Evolutionary conservation across 1,140 invertebrate genomes (phyloP).

Genomic region (Diuraphis noxia): DNA sequence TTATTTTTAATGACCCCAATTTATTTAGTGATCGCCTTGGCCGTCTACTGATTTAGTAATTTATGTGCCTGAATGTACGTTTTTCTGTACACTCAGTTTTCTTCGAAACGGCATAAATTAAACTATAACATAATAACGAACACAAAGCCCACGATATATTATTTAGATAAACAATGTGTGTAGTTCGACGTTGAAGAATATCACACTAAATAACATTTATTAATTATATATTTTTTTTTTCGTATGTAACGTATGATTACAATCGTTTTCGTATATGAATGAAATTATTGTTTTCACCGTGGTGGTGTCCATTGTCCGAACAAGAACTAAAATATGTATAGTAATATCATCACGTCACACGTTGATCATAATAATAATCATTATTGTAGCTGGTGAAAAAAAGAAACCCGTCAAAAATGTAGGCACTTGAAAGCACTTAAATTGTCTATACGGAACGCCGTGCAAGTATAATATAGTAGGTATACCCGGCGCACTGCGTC

Average conservation of each 20-base stretch:
- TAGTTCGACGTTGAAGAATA: neutral
- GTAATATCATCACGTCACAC: neutral
- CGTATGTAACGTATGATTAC: neutral
- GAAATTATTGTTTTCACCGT: neutral
- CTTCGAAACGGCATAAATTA: neutral
- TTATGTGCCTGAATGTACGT: neutral
- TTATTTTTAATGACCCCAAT: slow-evolving; percentile 15
- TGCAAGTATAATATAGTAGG: too few species aligned
- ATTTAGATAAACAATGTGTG: neutral
- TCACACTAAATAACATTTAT: neutral
- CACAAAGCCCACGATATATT: neutral
- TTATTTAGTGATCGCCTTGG: neutral
- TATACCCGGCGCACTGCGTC: neutral
- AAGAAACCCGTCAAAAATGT: neutral
- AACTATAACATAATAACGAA: neutral
- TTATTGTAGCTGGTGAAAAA: neutral
- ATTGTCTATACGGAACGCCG: slow-evolving; percentile 49
- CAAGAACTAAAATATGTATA: neutral
- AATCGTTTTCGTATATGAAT: neutral
- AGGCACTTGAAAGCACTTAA: slow-evolving; percentile 33
- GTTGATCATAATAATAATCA: neutral
- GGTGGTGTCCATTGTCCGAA: neutral
- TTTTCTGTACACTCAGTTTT: neutral
- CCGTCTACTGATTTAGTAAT: neutral
- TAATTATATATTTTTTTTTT: neutral